Conservation (phyloP, 2,797 vertebrate species). For the Diceros bicornis region DNA sequence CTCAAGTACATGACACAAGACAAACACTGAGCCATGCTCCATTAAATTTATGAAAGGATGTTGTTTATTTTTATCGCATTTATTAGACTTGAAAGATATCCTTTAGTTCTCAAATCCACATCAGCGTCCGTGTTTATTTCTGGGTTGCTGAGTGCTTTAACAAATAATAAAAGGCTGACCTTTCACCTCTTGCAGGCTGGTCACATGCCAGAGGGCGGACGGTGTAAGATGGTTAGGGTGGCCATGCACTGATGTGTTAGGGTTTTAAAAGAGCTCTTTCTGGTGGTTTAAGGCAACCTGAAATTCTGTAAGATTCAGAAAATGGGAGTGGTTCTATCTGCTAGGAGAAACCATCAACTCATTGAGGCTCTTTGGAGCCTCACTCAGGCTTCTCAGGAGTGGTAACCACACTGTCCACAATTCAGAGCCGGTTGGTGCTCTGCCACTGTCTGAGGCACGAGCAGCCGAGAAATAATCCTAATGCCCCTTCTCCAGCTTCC, state of each 20-base stretch:
- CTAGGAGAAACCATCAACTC: not conserved
- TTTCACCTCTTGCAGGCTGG: constrained; percentile 57
- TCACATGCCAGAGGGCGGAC: not conserved
- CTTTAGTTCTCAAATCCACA: constrained; percentile 63
- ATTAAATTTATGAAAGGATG: constrained; percentile 68
- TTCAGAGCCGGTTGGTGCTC: not conserved
- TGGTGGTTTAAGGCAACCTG: not conserved
- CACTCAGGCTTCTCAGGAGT: not conserved
- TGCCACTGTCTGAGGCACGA: not conserved
- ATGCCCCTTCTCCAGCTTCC: not conserved
- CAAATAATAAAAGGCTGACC: constrained; percentile 74
- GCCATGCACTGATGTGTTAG: not conserved
- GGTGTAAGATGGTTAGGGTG: not conserved
- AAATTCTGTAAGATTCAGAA: not conserved
- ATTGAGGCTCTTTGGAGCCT: not conserved
- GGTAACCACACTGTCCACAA: not conserved
- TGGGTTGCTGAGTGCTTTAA: constrained; percentile 76
- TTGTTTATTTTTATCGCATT: constrained; percentile 80
- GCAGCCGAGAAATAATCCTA: not conserved
- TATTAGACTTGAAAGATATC: constrained; percentile 75
- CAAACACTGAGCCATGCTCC: constrained; percentile 69
- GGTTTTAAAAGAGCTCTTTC: not conserved
- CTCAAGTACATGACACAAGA: constrained; percentile 61
- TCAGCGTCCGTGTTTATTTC: constrained; percentile 36
- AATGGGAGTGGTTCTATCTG: not conserved